Percentiles rank a stretch among this genome's conserved stretches.
phyloP scores from a whole-genome alignment of 2,888 invertebrate species.

The Scelioninae gen. 2 region DNA sequence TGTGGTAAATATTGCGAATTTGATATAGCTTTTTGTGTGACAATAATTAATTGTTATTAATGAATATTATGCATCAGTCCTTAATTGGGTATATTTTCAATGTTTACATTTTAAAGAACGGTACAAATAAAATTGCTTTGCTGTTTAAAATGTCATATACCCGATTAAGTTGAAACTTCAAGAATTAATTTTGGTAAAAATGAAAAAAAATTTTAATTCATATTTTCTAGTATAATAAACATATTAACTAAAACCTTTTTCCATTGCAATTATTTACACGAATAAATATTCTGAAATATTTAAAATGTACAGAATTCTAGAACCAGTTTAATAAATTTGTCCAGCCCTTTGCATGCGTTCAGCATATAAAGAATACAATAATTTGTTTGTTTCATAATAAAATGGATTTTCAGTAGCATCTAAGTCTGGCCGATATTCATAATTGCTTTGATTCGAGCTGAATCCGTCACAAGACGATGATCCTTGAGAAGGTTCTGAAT shows the following conservation, averaged over 20 bases:
- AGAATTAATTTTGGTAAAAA: too few relatives aligned
- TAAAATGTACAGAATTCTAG: not conserved
- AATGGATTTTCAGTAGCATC: conserved; percentile 87
- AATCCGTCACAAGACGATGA: conserved; percentile 71
- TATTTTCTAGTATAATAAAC: not conserved
- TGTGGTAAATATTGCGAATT: not conserved
- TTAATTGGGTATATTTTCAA: too few relatives aligned
- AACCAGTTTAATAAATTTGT: conserved; percentile 61
- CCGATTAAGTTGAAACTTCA: too few relatives aligned
- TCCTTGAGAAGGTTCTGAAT: conserved; percentile 71
- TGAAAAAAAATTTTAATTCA: too few relatives aligned
- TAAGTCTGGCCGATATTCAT: conserved; percentile 85
- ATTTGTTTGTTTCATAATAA: conserved; percentile 90
- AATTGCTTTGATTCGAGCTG: conserved; percentile 70
- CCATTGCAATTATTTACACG: too few relatives aligned
- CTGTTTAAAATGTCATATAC: too few relatives aligned
- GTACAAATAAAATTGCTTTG: too few relatives aligned
- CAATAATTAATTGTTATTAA: not conserved
- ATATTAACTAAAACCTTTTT: too few relatives aligned
- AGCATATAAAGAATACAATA: conserved; percentile 89
- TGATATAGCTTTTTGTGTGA: not conserved
- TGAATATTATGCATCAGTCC: too few relatives aligned
- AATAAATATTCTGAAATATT: too few relatives aligned
- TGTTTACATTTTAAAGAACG: too few relatives aligned
- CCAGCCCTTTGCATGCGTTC: conserved; percentile 83